Base-by-base conservation (phyloP, 2,888 invertebrate species). In the Drosophila nigritarsus region DNA sequence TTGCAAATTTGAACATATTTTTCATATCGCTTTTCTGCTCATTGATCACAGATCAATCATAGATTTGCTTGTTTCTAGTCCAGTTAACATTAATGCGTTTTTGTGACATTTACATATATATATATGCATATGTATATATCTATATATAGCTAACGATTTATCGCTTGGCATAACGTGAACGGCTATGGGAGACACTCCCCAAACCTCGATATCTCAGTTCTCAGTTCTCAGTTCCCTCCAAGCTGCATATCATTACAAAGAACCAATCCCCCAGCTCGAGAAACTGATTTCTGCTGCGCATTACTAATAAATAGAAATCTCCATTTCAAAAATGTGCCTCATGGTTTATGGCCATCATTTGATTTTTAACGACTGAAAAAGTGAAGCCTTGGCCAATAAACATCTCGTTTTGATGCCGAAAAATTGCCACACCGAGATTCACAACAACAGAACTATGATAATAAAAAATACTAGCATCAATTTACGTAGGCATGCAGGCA, bases 321-420 rank as follows among this genome's bases (percentile, higher is more conserved):
- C 42, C 48, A 77, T 58, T 61, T 50, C 45, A 27, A 45, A 56
- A 49, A 36, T 58, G 45, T 55, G 55, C 50, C 64, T 64, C 53
- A 59, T 76, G 55, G 53, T 77, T 71, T 64, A 65, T 77, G 66
- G 66, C 66, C 78, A 61, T 78, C 58, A 66, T 78, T 71, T 64
- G 53, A 48, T 56, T 71, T 71, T 78, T 30, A 73, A 81, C 51
- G 73, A 66, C 53, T 61, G 40, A 40, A 59, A 62, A 65, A 69
- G 32, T 62, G 58, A 58, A 51, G 55, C 29, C 59, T 24, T 42
- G 51, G 20, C 24, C 32, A 63, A 80, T 83, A 84, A 83, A 76
- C 86, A 70, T 73, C 53, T 75, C 27, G 72, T 87, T 87, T 89
- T 89, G 66, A 82, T 87, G 85, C 49, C 51, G 58, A 65, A 62